These are phyloP conservation scores for Astyanax mexicanus DNA, from an alignment of 2,797 vertebrate species.

Conservation along the genomic window DNA sequence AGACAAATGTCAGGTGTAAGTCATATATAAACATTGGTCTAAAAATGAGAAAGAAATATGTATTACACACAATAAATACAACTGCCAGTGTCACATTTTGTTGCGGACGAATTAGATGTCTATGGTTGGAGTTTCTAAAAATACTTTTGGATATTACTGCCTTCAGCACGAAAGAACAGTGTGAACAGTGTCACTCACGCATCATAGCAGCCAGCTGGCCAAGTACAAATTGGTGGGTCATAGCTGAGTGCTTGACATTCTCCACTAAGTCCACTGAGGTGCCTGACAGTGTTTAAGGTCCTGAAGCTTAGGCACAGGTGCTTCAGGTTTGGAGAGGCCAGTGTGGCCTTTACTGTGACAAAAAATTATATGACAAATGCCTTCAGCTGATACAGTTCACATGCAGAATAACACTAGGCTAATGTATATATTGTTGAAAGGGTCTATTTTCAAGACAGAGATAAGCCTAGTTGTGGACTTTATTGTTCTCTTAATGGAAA, in stretches of 20 bases:
- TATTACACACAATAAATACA: no score
- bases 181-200: background rate
- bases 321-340: background rate
- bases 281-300: slow-evolving; percentile 19
- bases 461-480: no score
- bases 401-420: no score
- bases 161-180: background rate
- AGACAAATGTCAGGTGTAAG: no score
- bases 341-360: slow-evolving; percentile 2
- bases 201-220: background rate
- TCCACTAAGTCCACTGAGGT: slow-evolving; percentile 27
- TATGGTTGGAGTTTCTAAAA: no score
- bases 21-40: no score
- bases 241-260: slow-evolving; percentile 20
- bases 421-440: no score
- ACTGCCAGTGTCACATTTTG: background rate
- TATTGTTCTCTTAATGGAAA: no score
- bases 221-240: background rate
- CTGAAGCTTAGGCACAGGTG: slow-evolving; percentile 4
- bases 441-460: no score
- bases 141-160: background rate
- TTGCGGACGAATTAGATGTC: background rate
- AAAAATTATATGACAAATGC: background rate
- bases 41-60: no score
- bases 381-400: no score